A percentile compares a stretch with the other conserved stretches of the same genome.
Evolutionary conservation across 1,140 invertebrate genomes (phyloP).

Genomic region (Solenopsis invicta): DNA sequence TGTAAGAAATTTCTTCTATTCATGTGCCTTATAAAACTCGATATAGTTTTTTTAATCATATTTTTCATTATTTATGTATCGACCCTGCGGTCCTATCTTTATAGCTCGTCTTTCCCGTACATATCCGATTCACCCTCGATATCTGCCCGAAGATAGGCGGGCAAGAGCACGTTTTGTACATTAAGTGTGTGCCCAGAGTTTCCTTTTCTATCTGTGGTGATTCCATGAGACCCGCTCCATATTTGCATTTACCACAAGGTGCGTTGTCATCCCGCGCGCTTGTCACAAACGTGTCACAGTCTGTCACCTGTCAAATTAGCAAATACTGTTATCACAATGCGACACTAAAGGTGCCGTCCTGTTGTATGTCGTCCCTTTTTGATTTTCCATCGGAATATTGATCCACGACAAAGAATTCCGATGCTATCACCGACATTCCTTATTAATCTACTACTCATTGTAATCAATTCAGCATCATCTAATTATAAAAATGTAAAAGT

Average conservation of each 20-base stretch:
- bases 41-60: slow-evolving; percentile 2
- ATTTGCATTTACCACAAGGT: slow-evolving; percentile 81
- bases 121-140: slow-evolving; percentile 67
- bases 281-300: slow-evolving; percentile 64
- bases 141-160: slow-evolving; percentile 67
- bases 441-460: background rate
- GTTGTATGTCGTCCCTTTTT: background rate
- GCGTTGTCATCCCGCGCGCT: slow-evolving; percentile 71
- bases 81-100: slow-evolving; percentile 47
- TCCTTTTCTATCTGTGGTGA: slow-evolving; percentile 67
- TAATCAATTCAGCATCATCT: background rate
- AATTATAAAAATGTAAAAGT: background rate
- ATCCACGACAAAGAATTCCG: slow-evolving; percentile 8
- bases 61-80: slow-evolving; percentile 13
- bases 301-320: slow-evolving; percentile 80
- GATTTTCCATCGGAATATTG: slow-evolving; percentile 19
- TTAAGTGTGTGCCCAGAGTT: slow-evolving; percentile 70
- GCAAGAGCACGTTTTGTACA: slow-evolving; percentile 52
- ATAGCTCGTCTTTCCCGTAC: slow-evolving; percentile 64
- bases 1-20: background rate
- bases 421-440: background rate
- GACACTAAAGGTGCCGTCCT: slow-evolving; percentile 36
- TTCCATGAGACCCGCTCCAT: slow-evolving; percentile 70
- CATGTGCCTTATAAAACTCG: background rate
- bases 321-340: slow-evolving; percentile 75